Evolutionary conservation across 2,888 invertebrate genomes (phyloP), one percentile per base, ranked within the genome.

Genomic region (Dascillus cervinus): DNA sequence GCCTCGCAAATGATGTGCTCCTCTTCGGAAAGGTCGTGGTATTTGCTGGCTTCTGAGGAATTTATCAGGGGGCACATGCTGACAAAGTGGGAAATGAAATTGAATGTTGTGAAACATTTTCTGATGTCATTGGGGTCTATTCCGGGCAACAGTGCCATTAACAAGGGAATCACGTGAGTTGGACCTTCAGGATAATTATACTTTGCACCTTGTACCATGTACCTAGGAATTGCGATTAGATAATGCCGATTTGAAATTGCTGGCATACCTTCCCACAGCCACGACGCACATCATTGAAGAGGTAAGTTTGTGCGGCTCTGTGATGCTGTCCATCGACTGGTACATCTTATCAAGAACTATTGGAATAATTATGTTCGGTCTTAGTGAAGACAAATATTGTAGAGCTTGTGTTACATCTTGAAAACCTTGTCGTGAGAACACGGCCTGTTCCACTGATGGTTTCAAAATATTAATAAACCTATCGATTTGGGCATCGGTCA

Each of bases 121-220:
- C 75, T 73, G 22, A 82, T 72, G 60, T 94, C 92, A 55, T 94
- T 94, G 0, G 88, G 81, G 60, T 94, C 94, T 22, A 95, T 81
- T 8, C 90, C 92, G 0, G 94, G 92, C 10, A 95, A 65, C 1
- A 85, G 72, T 1, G 82, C 78, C 56, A 84, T 74, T 8, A 94
- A 67, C 13, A 94, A 67, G 0, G 89, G 87, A 10, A 94, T 70
- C 0, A 90, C 79, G 51, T 90, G 86, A 0, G 77, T 75, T 3
- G 83, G 82, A 1, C 89, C 90, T 56, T 85, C 86, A 0, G 78
- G 73, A 55, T 77, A 85, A 8, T 67, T 71, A 3, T 69, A 64
- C 14, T 64, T 62, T 1, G 67, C 60, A 3, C 75, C 75, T 44
- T 62, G 55, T 45, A 70, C 47, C 58, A 70, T 68, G 36, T 50